Base-by-base conservation (phyloP, 30 jellyfish, hydroid and myxozoan species). In the Hydractinia symbiolongicarpus region DNA sequence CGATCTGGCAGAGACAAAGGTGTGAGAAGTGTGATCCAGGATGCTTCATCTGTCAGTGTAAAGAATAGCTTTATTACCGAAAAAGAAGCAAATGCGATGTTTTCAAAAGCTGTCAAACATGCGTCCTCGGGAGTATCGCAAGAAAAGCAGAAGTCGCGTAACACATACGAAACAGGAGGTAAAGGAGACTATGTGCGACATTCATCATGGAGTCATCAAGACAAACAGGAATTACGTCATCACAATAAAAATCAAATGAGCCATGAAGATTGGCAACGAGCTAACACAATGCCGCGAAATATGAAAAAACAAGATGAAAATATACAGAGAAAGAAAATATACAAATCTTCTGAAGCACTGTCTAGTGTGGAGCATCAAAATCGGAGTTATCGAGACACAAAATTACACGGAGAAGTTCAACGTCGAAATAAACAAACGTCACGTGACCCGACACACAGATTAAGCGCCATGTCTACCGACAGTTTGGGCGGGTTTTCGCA, bases 331-430 rank as follows among this genome's bases (percentile, higher is more conserved):
- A 9, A 66, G 15, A 8, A 66, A 50, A 6, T 17, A 8, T 17
- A 6, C 15, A 66, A 13, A 6, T 66, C 76, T 53, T 6, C 76
- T 7, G 76, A 66, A 6, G 49, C 49, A 6, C 49, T 17, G 15
- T 17, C 21, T 17, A 66, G 10, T 6, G 6, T 55, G 8, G 50
- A 74, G 21, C 61, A 51, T 50, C 68, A 50, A 30, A 53, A 58
- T 50, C 67, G 83, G 49, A 74, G 83, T 74, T 74, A 74, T 74
- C 83, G 83, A 55, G 83, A 74, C 54, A 17, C 66, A 44, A 74
- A 74, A 74, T 49, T 74, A 49, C 50, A 74, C 21, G 83, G 21
- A 5, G 83, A 30, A 5, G 51, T 30, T 1, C 66, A 30, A 11
- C 83, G 66, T 5, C 61, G 20, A 51, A 66, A 30, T 30, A 30